Conservation (phyloP, 2,797 vertebrate genomes). For the Acomys russatus region DNA sequence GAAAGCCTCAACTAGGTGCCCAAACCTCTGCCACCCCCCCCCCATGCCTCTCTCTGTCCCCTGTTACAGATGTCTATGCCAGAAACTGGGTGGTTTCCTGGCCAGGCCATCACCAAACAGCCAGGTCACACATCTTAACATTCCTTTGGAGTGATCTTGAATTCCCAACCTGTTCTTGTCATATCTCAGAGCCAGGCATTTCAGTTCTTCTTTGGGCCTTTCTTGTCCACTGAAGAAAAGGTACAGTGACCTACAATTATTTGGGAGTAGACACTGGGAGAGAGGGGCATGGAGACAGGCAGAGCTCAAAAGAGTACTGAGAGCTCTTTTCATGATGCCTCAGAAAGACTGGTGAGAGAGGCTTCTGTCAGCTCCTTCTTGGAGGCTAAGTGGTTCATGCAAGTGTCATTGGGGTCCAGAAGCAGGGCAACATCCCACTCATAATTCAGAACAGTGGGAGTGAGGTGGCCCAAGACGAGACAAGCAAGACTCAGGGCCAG, state of each 20-base stretch:
- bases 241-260: background rate
- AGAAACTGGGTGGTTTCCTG: background rate
- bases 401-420: fast-evolving
- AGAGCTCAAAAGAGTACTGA: background rate
- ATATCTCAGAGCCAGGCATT: background rate
- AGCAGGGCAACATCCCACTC: no score
- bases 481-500: background rate
- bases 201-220: background rate
- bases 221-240: background rate
- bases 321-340: background rate
- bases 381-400: fast-evolving
- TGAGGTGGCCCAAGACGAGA: background rate
- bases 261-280: background rate
- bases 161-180: background rate
- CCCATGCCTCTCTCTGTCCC: fast-evolving
- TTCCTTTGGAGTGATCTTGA: background rate
- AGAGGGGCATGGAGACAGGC: background rate
- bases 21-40: background rate
- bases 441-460: no score
- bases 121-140: background rate
- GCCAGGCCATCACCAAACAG: background rate
- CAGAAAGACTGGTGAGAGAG: background rate
- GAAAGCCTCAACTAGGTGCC: background rate
- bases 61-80: background rate
- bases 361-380: background rate